Base-by-base conservation (phyloP, 2,797 vertebrate species). In the Apogon talboti region DNA sequence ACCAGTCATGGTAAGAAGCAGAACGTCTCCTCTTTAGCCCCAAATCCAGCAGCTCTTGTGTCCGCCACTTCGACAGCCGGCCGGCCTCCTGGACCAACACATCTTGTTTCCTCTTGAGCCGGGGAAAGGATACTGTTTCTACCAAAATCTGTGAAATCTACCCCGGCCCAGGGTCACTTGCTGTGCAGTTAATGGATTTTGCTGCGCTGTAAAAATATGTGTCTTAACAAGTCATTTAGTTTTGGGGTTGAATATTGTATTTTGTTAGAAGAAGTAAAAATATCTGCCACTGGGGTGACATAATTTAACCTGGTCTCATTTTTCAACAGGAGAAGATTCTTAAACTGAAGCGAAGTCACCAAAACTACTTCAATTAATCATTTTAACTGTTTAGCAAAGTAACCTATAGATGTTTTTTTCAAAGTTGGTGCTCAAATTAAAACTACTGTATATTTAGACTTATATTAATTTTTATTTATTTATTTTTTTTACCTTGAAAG, bases 161-260 rank as follows among this genome's bases (percentile, higher is more conserved):
- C 35, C 37, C 58, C 24, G 41, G 24, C 41, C 57, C 40, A 14
- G 33, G 45, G 33, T 24, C 53, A 62, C 63, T 47, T 46, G 47
- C 44, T 51, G 46, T 41, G 49, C 15, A 42, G 37, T 63, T 51
- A 45, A 55, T 63, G 42, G 40, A 45, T 64, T 55, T 59, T 51
- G 21, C 41, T 56, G 28, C 41, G 11, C 30, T 33, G 50, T 43
- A 51, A 49, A 52, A 70, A 40, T 44, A 71, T 44, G 42, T 33
- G 18, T 55, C 24, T 52, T 38, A 56, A 45, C 50, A 55, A 56
- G 14, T 66, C 21, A 70, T 60, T 61, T 65, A 46, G 52, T n/a
- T 54, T 35, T 11, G 15, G 52, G 7, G 37, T 18, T 48, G 19
- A 28, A 48, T 14, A 14, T 41, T 60, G 38, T 38, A n/a, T 44